These are phyloP conservation scores for Gymnothorax javanicus DNA, from an alignment of 2,797 vertebrate species.

Conservation along the genomic window DNA sequence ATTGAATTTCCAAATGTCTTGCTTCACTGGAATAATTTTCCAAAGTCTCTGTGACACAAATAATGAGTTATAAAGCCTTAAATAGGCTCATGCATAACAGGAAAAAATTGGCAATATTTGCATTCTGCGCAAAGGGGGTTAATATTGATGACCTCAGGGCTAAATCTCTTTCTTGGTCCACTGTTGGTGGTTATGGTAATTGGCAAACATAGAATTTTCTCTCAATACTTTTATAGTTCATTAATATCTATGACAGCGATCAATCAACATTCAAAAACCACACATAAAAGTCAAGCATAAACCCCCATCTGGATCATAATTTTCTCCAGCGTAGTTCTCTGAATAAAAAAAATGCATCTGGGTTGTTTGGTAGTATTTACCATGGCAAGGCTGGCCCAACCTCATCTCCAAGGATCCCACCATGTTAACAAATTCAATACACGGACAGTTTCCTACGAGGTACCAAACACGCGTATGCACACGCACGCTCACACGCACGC, in stretches of 20 bases:
- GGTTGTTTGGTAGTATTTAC: conserved; percentile 46
- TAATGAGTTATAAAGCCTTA: too few relatives aligned
- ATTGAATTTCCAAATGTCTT: too few relatives aligned
- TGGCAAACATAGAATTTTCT: conserved; percentile 61
- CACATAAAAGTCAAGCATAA: conserved; percentile 47
- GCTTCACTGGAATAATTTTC: too few relatives aligned
- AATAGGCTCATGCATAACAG: too few relatives aligned
- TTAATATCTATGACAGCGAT: conserved; percentile 56
- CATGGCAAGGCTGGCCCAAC: neutral
- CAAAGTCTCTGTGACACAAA: too few relatives aligned
- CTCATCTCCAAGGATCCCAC: neutral
- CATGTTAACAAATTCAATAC: conserved; percentile 39
- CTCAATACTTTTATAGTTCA: conserved; percentile 51
- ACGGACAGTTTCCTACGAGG: conserved; percentile 15
- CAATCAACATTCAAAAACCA: conserved; percentile 57
- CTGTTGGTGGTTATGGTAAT: conserved; percentile 64
- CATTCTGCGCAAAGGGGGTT: too few relatives aligned
- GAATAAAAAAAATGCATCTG: conserved; percentile 47
- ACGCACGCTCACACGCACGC: conserved; percentile 40
- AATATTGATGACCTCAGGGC: neutral
- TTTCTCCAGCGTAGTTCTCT: conserved; percentile 24
- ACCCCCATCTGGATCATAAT: conserved; percentile 42
- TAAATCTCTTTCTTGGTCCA: conserved; percentile 47
- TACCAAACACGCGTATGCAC: conserved; percentile 49
- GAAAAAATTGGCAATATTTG: too few relatives aligned